Base-by-base conservation (phyloP, 2,888 invertebrate genomes). In the Drosophila prolongata region DNA sequence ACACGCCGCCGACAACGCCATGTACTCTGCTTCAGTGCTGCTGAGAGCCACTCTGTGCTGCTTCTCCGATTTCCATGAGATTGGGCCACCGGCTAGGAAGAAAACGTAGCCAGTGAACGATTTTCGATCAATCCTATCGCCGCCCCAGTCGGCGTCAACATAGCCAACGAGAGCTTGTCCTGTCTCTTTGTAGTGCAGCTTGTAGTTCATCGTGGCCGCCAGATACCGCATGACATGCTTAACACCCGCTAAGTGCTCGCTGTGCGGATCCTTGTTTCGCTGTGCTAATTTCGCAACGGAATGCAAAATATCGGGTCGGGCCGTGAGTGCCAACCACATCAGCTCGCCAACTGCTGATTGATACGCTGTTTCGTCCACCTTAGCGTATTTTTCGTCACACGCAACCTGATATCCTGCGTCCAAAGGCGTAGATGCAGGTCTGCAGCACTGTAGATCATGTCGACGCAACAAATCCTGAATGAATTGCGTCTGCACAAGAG, bases 141-240 rank as follows among this genome's bases (percentile, higher is more conserved):
- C 38, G 38, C 38, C 38, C 38, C 38, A 38, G 6, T 38, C 38
- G 38, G n/a, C 38, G 38, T 38, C 38, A n/a, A 38, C n/a, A 38
- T 38, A 38, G 38, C 38, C 38, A 38, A 38, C n/a, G 38, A 38
- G 8, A 6, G 30, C 30, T 30, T 30, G 30, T 30, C 30, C 30
- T 30, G 30, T 30, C 8, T 2, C 8, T 30, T 30, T 6, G 8
- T 6, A 30, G 6, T 30, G 30, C 30, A 30, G 8, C 30, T 8
- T 30, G 30, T 8, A 30, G 30, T 30, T 30, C 30, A 30, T 30
- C 30, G 40, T 40, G 14, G 40, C 13, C 40, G 40, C 8, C 14
- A 40, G 40, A 6, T 40, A 40, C 13, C 43, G 43, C 16, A 43
- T 43, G 10, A 43, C 43, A 43, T 43, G 43, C 40, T 14, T n/a